Evolutionary conservation across 2,888 invertebrate genomes (phyloP).

Genomic region (Tenthredo scrophulariae): DNA sequence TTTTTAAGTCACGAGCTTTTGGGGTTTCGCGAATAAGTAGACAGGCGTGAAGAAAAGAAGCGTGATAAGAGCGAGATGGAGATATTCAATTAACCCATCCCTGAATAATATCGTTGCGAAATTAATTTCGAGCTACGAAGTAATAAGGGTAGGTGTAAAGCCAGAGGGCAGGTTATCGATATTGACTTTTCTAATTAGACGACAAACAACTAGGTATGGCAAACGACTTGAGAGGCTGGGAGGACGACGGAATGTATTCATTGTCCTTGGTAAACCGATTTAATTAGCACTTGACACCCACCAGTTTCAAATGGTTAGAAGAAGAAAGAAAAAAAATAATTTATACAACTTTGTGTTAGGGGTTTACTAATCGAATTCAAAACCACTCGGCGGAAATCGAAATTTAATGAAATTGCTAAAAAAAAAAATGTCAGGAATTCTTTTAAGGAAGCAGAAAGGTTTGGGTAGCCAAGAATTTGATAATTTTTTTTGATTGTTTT

Average conservation of each 20-base stretch:
- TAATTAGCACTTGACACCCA: slow-evolving; percentile 8
- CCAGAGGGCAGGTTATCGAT: slow-evolving; percentile 62
- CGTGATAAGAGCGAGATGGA: background rate
- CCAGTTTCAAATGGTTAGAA: background rate
- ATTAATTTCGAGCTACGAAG: slow-evolving; percentile 20
- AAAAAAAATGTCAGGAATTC: background rate
- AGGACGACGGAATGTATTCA: slow-evolving; percentile 22
- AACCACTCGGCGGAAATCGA: background rate
- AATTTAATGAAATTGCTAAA: background rate
- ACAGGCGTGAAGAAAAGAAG: background rate
- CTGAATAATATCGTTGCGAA: slow-evolving; percentile 27
- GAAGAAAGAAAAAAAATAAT: background rate
- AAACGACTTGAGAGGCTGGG: background rate
- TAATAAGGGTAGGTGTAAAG: background rate
- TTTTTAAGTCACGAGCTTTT: background rate
- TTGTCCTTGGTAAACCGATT: slow-evolving; percentile 10
- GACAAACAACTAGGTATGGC: slow-evolving; percentile 58
- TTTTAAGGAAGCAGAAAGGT: too few species aligned
- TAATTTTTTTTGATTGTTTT: too few species aligned
- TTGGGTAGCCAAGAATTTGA: too few species aligned
- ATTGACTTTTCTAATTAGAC: slow-evolving; percentile 71
- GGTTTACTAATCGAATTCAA: background rate
- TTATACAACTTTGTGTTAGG: background rate
- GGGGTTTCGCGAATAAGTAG: background rate
- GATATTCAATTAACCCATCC: slow-evolving; percentile 41